These are phyloP conservation scores for Zaprionus ghesquierei DNA, from an alignment of 1,140 invertebrate genomes.

Conservation along the genomic window DNA sequence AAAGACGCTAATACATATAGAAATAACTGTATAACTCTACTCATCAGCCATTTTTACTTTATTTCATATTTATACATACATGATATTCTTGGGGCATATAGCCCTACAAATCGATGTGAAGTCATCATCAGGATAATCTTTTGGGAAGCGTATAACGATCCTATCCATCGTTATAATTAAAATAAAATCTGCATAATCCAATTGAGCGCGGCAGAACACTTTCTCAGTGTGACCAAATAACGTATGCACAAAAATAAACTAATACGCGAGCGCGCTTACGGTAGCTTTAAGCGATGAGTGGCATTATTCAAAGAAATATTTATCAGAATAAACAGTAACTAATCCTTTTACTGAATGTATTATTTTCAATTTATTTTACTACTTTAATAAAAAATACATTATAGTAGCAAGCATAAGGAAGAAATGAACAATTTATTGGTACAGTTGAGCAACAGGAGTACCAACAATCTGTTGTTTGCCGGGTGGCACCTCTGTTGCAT, in stretches of 20 bases:
- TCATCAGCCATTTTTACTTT: background rate
- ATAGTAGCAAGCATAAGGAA: background rate
- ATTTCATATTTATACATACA: slow-evolving; percentile 29
- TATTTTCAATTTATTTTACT: background rate
- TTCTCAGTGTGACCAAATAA: slow-evolving; percentile 24
- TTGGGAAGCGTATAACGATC: slow-evolving; percentile 7
- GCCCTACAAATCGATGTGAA: slow-evolving; percentile 21
- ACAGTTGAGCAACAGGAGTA: background rate
- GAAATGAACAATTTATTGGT: background rate
- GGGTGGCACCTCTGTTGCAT: background rate
- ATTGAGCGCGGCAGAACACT: slow-evolving; percentile 3
- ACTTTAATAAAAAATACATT: background rate
- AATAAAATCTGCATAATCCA: slow-evolving; percentile 8
- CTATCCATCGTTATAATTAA: slow-evolving; percentile 22
- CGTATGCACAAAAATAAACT: background rate
- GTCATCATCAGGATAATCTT: background rate
- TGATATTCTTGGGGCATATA: slow-evolving; percentile 39
- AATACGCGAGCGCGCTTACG: background rate
- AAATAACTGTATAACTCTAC: background rate
- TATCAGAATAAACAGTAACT: background rate
- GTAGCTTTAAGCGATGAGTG: background rate
- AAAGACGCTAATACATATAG: background rate
- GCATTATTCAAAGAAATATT: background rate
- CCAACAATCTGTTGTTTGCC: background rate
- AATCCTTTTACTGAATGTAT: background rate